Conservation (phyloP, 2,888 invertebrate species). For the Andrena chrysosceles region DNA sequence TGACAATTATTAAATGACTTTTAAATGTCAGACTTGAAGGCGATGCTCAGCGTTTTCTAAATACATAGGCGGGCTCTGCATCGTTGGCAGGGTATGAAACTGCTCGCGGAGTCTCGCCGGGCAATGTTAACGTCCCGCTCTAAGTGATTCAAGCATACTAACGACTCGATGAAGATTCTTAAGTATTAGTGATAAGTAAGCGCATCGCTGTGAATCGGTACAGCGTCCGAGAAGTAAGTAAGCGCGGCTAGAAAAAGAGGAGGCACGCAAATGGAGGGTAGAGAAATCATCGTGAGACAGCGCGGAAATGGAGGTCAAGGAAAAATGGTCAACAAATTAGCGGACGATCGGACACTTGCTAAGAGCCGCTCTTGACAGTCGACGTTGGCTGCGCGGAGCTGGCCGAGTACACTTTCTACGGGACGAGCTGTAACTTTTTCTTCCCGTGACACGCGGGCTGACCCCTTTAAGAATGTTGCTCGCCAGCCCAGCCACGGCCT, state of each 20-base stretch:
- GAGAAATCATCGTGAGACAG: not conserved
- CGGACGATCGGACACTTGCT: slow-evolving; percentile 13
- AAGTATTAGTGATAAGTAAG: not conserved
- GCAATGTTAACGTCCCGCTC: not conserved
- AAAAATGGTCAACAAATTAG: slow-evolving; percentile 30
- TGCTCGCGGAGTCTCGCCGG: not conserved
- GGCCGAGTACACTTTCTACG: slow-evolving; percentile 20
- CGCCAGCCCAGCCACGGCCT: slow-evolving; percentile 65
- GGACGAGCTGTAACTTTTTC: slow-evolving; percentile 57
- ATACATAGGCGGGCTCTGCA: not conserved
- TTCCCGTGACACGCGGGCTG: slow-evolving; percentile 72
- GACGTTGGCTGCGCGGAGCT: not conserved
- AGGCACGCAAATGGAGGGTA: not conserved
- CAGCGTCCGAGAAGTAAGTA: not conserved
- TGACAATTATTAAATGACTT: slow-evolving; percentile 58
- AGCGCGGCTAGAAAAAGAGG: not conserved
- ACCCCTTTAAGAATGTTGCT: slow-evolving; percentile 73
- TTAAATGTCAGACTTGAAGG: slow-evolving; percentile 44
- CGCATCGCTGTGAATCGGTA: not conserved
- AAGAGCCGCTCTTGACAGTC: slow-evolving; percentile 9
- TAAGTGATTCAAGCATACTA: not conserved
- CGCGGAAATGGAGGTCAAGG: slow-evolving; percentile 14
- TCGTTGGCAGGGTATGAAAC: not conserved
- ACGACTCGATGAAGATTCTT: not conserved
- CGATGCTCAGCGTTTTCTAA: slow-evolving; percentile 5